A percentile compares a stretch with the other conserved stretches of the same genome.
Evolutionary conservation across 2,113 vertebrate genomes (phyloP).

Genomic region (Nyctereutes procyonoides): DNA sequence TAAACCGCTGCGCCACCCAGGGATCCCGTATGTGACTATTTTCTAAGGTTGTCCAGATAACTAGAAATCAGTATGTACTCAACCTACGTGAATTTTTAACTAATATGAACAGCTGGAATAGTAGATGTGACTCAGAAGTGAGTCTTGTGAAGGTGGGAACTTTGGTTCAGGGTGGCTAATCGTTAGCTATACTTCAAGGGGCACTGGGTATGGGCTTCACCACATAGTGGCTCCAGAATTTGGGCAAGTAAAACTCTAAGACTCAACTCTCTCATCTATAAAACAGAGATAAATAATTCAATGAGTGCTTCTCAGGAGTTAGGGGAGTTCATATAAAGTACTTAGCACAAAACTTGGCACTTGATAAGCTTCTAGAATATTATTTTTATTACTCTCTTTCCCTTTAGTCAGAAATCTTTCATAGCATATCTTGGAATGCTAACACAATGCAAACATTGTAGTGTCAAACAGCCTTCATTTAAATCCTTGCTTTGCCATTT

Average conservation of each 20-base stretch:
- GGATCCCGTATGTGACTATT: not conserved
- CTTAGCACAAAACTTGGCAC: not conserved
- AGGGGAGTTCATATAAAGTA: not conserved
- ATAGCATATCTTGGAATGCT: not conserved
- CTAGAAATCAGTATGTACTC: not conserved
- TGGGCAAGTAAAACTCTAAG: not conserved
- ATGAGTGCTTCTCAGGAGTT: not conserved
- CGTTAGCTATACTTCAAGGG: not conserved
- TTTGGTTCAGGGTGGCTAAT: not conserved
- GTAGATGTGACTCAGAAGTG: not conserved
- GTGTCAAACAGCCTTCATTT: not conserved
- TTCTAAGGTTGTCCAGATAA: not conserved
- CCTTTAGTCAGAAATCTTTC: not conserved
- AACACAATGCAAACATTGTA: not conserved
- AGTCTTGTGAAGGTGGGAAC: not conserved
- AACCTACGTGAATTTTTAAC: not conserved
- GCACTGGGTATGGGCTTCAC: not conserved
- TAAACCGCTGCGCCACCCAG: no score
- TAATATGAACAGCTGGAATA: not conserved
- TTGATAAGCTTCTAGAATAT: not conserved
- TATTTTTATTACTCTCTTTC: not conserved
- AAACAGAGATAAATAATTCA: not conserved
- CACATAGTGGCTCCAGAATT: not conserved
- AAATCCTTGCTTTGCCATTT: not conserved
- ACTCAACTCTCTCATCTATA: not conserved